These are phyloP conservation scores for Anthoscopus minutus DNA, from an alignment of 2,113 vertebrate species.

Conservation along the genomic window DNA sequence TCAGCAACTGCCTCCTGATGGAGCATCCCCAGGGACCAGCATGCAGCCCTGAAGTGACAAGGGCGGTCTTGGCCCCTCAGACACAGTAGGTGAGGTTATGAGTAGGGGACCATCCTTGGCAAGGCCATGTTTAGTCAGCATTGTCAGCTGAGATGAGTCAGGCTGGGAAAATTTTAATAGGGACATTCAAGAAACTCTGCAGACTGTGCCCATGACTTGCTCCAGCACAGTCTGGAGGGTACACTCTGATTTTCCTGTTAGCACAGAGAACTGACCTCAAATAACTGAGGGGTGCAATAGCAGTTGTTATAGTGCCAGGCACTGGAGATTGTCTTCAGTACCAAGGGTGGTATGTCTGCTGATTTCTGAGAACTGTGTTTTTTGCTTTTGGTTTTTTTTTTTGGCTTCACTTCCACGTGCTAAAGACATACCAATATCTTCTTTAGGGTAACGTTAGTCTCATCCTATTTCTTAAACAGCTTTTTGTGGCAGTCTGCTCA, in stretches of 20 bases:
- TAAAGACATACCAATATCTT: background rate
- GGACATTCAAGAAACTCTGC: background rate
- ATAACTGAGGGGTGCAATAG: rapidly evolving
- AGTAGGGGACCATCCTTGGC: background rate
- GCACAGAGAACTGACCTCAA: background rate
- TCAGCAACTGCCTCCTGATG: background rate
- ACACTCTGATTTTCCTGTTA: background rate
- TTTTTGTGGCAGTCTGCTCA: background rate
- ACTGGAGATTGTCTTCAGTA: background rate
- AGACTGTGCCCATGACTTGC: background rate
- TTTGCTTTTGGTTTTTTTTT: background rate
- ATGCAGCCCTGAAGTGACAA: background rate
- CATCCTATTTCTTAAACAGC: background rate
- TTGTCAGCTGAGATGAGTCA: background rate
- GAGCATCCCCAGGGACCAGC: background rate
- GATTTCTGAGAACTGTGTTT: background rate
- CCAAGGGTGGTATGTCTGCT: rapidly evolving
- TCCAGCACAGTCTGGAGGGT: rapidly evolving
- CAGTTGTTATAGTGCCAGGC: background rate
- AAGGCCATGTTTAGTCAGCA: background rate
- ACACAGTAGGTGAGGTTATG: background rate
- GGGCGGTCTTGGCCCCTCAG: background rate
- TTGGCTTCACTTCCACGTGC: background rate
- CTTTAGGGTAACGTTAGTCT: background rate
- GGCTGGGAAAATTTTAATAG: background rate